Evolutionary conservation across 2,113 vertebrate genomes (phyloP).

Genomic region (Antigone vipio): DNA sequence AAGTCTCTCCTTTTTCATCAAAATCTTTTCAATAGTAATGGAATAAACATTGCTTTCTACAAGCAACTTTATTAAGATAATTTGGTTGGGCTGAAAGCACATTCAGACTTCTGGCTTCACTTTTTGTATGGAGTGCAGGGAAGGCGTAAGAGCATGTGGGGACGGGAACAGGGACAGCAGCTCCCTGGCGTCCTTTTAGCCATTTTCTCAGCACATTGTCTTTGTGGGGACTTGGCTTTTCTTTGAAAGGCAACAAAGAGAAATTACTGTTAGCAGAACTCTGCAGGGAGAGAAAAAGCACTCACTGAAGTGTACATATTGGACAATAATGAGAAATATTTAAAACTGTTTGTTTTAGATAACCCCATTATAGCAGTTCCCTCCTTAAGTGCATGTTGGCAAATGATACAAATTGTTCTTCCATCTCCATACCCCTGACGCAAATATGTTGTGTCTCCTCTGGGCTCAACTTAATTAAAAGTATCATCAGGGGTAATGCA

Average conservation of each 20-base stretch:
- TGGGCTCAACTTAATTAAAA: constrained; percentile 44
- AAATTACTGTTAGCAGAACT: background rate
- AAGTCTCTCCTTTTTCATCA: background rate
- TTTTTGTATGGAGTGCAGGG: background rate
- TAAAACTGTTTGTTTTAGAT: constrained; percentile 22
- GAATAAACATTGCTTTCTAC: background rate
- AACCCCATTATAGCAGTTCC: background rate
- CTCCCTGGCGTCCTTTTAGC: background rate
- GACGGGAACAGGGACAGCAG: background rate
- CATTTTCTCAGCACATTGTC: background rate
- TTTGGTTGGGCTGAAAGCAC: background rate
- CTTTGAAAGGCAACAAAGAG: background rate
- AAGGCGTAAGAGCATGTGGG: background rate
- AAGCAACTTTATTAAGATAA: background rate
- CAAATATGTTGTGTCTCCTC: constrained; percentile 33
- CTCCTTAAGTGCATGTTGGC: constrained; percentile 4
- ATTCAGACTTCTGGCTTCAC: background rate
- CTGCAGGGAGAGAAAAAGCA: background rate
- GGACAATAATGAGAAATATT: background rate
- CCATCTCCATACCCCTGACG: background rate
- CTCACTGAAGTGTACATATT: background rate
- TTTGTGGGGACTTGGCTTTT: background rate
- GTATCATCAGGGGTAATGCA: background rate
- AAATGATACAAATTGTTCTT: constrained; percentile 32
- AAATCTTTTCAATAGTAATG: background rate